Base-by-base conservation (phyloP, 2,888 invertebrate species). In the Phytoseiulus persimilis region DNA sequence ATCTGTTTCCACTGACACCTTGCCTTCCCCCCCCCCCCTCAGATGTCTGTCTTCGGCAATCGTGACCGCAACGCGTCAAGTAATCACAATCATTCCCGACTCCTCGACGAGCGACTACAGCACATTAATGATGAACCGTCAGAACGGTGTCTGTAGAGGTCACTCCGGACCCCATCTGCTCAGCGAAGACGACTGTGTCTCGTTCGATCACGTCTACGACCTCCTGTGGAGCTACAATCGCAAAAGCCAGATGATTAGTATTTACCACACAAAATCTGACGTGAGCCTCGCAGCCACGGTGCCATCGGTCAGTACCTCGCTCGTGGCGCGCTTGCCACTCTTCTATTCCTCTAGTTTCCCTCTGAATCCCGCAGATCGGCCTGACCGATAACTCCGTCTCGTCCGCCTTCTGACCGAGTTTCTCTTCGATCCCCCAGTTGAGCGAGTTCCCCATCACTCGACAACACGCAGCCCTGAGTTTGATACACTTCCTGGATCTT, bases 181-280 rank as follows among this genome's bases (percentile, higher is more conserved):
- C 31, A 45, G 87, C 87, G 45, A 33, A n/a, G 87, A 87, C 32
- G 33, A 87, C 23, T 87, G 87, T 33, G 39, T 87, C 45, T n/a
- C 33, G 32, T 94, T 98, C 91, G 99, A 99, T 93, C 97, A 98
- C 0, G 94, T 96, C 90, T 98, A 97, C 93, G 97, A 98, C 93
- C 95, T 98, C 0, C 94, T 99, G 0, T 99, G 98, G 98, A 96
- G 96, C 91, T 98, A 95, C 32, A 87, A 87, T 33, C 87, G 33
- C 5, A 39, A 33, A 87, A 39, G 39, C 23, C 0, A 91, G 91
- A 89, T 91, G 92, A 91, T 90, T 91, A 46, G 91, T 91, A 33
- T 87, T n/a, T 87, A 87, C 39, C 87, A 87, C 39, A 87, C 87
- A n/a, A 45, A 39, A 32, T 45, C 87, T 87, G 87, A 45, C 87